Percentiles rank a stretch among this genome's conserved stretches.
These are phyloP conservation scores for Antheraea mylitta DNA, from an alignment of 1,140 invertebrate genomes.

Conservation along the genomic window DNA sequence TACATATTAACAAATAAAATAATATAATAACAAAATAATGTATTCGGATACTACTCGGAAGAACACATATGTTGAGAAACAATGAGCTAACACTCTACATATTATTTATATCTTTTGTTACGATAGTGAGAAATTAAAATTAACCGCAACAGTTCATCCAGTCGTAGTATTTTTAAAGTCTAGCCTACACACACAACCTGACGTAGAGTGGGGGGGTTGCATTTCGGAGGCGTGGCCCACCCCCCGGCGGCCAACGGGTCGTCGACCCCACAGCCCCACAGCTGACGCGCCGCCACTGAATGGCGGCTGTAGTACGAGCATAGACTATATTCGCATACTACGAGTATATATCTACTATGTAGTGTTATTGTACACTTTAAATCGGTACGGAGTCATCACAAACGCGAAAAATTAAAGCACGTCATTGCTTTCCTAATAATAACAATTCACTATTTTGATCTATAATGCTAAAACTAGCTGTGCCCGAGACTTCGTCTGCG, in stretches of 20 bases:
- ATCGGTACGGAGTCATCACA: too few relatives aligned
- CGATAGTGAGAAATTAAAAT: background rate
- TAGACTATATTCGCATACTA: background rate
- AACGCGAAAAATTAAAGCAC: too few relatives aligned
- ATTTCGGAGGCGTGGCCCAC: constrained; percentile 36
- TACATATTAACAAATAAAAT: too few relatives aligned
- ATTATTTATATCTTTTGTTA: too few relatives aligned
- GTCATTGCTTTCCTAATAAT: too few relatives aligned
- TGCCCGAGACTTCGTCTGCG: too few relatives aligned
- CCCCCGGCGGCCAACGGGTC: constrained; percentile 34
- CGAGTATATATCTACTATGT: background rate
- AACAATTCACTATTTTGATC: too few relatives aligned
- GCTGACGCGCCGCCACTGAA: constrained; percentile 58
- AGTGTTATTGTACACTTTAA: background rate
- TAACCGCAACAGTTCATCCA: background rate
- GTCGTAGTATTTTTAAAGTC: background rate
- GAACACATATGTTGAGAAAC: too few relatives aligned
- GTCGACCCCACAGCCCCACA: constrained; percentile 61
- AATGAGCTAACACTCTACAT: too few relatives aligned
- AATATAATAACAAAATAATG: too few relatives aligned
- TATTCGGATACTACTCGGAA: too few relatives aligned
- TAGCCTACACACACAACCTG: background rate
- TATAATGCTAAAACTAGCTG: too few relatives aligned
- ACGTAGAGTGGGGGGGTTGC: constrained; percentile 17
- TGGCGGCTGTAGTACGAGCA: constrained; percentile 40